Evolutionary conservation across 2,888 invertebrate genomes (phyloP).

Genomic region (Conus canariensis): DNA sequence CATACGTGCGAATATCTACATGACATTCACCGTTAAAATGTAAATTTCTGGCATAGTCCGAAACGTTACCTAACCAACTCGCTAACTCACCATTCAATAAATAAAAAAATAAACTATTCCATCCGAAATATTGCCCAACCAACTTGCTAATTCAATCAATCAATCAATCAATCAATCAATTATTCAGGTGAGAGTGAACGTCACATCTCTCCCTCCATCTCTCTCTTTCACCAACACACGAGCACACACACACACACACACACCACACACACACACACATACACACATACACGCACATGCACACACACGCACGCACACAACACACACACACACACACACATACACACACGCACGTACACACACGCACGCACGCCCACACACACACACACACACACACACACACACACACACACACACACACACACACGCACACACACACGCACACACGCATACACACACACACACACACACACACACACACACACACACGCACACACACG

Average conservation of each 20-base stretch:
- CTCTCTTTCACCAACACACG: neutral
- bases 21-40: too few species aligned
- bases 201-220: too few species aligned
- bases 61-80: too few species aligned
- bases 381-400: neutral
- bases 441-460: neutral
- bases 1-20: neutral
- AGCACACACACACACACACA: neutral
- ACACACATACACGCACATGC: neutral
- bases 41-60: too few species aligned
- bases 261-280: neutral
- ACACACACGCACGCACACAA: neutral
- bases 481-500: neutral
- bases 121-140: too few species aligned
- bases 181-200: too few species aligned
- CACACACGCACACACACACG: neutral
- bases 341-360: neutral
- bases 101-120: too few species aligned
- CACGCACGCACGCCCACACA: neutral
- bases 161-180: too few species aligned
- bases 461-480: neutral
- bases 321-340: neutral
- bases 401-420: constrained; percentile 7
- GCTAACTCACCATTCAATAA: too few species aligned
- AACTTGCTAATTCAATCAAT: too few species aligned